Base-by-base conservation (phyloP, 2,888 invertebrate genomes). In the Eudasyphora cyanicolor region DNA sequence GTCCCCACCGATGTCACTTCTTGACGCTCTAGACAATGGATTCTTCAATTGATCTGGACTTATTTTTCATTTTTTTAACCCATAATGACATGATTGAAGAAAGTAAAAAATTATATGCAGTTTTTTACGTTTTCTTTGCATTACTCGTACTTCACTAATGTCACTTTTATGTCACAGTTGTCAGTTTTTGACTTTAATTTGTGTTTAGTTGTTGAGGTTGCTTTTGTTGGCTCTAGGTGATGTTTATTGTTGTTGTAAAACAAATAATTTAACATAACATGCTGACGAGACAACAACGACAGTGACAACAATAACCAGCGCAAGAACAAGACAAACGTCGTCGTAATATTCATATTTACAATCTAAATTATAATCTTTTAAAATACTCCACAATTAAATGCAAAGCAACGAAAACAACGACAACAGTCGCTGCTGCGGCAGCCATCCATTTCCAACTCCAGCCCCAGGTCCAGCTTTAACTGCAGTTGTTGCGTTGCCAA, bases 261-360 rank as follows among this genome's bases (percentile, higher is more conserved):
- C 67, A 67, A 38, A 67, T 67, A 42, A 67, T 42, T 42, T 42
- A 67, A 67, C 67, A 67, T 67, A 67, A 67, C 67, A 67, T 67
- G 67, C 42, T 67, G 67, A 67, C 67, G 42, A n/a, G n/a, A 67
- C 67, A 67, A 32, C 62, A 29, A 29, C 64, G 38, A 21, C n/a
- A 62, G 19, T 35, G 62, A 35, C 62, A 35, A 17, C 62, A 62
- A 35, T 7, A 32, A 35, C 62, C 21, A 35, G 19, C 5, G 19
- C 57, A 57, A 67, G 64, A 64, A 64, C 35, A 24, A 42, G 19
- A 42, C 67, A 67, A 67, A 67, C 24, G 67, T 67, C 67, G 19
- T 35, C 67, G 67, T 67, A 67, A 67, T 67, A 67, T 67, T 67
- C 67, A 67, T 67, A 67, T 67, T 67, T 67, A 67, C 67, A 67